A percentile compares a stretch with the other conserved stretches of the same genome.
Evolutionary conservation across 2,113 vertebrate genomes (phyloP).

Genomic region (Hippolais icterina): DNA sequence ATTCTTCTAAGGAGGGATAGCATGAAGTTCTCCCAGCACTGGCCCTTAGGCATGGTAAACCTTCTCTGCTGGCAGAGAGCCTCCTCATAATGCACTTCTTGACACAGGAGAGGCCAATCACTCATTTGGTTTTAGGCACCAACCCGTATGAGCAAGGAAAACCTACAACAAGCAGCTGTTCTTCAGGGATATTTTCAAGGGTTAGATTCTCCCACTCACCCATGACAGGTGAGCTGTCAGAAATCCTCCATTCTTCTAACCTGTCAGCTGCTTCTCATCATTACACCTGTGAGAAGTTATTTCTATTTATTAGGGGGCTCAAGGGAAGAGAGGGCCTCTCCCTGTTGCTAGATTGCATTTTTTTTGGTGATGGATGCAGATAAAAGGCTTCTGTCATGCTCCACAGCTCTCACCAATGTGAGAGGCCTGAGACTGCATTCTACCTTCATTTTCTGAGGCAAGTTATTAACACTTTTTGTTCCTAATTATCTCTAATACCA

Average conservation of each 20-base stretch:
- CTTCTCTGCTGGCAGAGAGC: not conserved
- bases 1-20: not conserved
- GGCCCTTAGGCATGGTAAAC: not conserved
- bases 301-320: not conserved
- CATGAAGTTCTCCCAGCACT: not conserved
- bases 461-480: not conserved
- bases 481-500: not conserved
- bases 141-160: not conserved
- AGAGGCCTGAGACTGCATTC: not conserved
- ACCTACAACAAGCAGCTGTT: not conserved
- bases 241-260: not conserved
- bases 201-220: not conserved
- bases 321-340: not conserved
- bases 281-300: not conserved
- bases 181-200: not conserved
- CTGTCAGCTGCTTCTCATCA: not conserved
- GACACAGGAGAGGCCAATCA: not conserved
- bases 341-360: not conserved
- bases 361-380: not conserved
- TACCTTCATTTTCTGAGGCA: not conserved
- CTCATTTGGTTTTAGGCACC: not conserved
- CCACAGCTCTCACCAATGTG: not conserved
- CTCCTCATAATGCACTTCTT: not conserved
- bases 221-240: not conserved
- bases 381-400: not conserved